Evolutionary conservation across 2,888 invertebrate species (phyloP).

Genomic region (Erpobdella octoculata): DNA sequence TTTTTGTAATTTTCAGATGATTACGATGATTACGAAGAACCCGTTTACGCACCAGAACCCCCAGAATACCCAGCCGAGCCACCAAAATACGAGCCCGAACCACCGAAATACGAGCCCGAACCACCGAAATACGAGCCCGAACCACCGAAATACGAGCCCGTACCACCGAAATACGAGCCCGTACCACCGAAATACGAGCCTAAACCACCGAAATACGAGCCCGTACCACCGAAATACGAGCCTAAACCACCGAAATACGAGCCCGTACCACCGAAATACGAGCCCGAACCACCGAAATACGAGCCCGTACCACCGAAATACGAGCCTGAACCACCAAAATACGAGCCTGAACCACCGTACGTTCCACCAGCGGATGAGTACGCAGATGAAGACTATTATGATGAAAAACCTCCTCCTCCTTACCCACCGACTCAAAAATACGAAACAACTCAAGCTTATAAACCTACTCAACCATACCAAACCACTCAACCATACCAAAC

Average conservation of each 20-base stretch:
- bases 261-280: not conserved
- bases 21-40: slow-evolving; percentile 7
- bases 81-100: not conserved
- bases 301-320: not conserved
- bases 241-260: no score
- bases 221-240: not conserved
- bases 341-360: not conserved
- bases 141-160: not conserved
- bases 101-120: not conserved
- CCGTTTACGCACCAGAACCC: not conserved
- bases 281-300: not conserved
- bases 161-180: not conserved
- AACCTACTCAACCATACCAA: not conserved
- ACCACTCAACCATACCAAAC: not conserved
- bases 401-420: no score
- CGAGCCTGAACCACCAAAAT: not conserved
- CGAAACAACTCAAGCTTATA: no score
- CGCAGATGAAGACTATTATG: no score
- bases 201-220: not conserved
- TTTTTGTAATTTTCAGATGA: not conserved
- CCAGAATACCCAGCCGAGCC: not conserved
- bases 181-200: not conserved
- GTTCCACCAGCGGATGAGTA: no score
- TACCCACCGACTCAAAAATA: no score
- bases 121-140: slow-evolving; percentile 1